These are phyloP conservation scores for Vidua macroura DNA, from an alignment of 2,113 vertebrate species.

Conservation along the genomic window DNA sequence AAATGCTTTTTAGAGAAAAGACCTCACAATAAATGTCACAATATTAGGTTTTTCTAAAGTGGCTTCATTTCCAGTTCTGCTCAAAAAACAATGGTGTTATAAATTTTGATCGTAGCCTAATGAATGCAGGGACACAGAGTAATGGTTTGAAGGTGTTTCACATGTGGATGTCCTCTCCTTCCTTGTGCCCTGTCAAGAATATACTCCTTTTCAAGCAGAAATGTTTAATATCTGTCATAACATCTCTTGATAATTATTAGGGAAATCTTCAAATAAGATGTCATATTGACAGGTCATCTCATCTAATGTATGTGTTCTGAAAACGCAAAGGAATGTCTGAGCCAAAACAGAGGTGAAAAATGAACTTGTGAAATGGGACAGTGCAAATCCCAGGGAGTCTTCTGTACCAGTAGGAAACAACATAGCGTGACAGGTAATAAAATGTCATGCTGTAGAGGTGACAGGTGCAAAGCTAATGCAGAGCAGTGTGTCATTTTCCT, in stretches of 20 bases:
- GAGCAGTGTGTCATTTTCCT: not conserved
- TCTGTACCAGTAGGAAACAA: not conserved
- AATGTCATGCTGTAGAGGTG: not conserved
- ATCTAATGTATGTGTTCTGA: not conserved
- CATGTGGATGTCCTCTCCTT: not conserved
- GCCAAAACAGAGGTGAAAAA: not conserved
- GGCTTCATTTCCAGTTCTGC: not conserved
- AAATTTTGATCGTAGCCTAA: not conserved
- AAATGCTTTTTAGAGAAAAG: not conserved
- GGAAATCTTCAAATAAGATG: not conserved
- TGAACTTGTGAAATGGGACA: not conserved
- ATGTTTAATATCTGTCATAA: not conserved
- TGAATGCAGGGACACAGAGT: not conserved
- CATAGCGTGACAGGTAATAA: not conserved
- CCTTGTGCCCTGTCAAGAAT: not conserved
- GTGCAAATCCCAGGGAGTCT: not conserved
- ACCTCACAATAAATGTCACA: not conserved
- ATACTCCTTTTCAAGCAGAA: not conserved
- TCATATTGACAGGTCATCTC: not conserved
- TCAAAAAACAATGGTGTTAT: not conserved
- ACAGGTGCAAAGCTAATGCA: not conserved
- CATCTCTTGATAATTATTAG: not conserved
- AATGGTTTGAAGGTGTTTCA: not conserved
- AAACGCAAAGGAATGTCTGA: not conserved
- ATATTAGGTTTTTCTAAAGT: not conserved